Evolutionary conservation across 2,113 vertebrate species (phyloP).

Genomic region (Butastur rufipennis): DNA sequence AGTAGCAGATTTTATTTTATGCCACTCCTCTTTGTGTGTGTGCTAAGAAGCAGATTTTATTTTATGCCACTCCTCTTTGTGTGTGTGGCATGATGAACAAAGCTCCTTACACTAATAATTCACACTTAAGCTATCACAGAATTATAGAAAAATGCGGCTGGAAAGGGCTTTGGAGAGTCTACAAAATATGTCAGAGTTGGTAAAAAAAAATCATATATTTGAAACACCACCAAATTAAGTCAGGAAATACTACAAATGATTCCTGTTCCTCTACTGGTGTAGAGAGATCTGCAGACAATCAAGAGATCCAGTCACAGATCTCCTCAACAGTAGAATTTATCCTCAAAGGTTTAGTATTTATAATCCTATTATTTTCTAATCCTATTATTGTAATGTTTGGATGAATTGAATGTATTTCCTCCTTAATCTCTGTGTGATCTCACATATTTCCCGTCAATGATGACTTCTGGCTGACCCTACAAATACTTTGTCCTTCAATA

Average conservation of each 20-base stretch:
- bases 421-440: conserved; percentile 81
- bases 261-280: neutral
- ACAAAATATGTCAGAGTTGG: neutral
- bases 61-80: neutral
- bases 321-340: conserved; percentile 50
- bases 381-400: conserved; percentile 89
- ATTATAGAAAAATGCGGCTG: neutral
- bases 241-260: neutral
- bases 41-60: neutral
- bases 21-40: neutral
- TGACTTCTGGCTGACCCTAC: conserved; percentile 85
- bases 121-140: neutral
- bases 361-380: conserved; percentile 85
- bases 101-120: conserved; percentile 3
- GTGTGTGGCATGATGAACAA: neutral
- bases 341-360: conserved; percentile 67
- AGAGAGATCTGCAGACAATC: conserved; percentile 12
- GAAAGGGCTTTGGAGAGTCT: neutral
- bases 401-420: conserved; percentile 87
- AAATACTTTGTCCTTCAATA: conserved; percentile 74
- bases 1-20: neutral
- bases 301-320: conserved; percentile 29
- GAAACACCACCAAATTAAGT: neutral
- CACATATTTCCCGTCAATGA: conserved; percentile 68
- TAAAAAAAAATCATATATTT: neutral